These are phyloP conservation scores for Cryptotermes secundus DNA, from an alignment of 1,140 invertebrate species.

Conservation along the genomic window DNA sequence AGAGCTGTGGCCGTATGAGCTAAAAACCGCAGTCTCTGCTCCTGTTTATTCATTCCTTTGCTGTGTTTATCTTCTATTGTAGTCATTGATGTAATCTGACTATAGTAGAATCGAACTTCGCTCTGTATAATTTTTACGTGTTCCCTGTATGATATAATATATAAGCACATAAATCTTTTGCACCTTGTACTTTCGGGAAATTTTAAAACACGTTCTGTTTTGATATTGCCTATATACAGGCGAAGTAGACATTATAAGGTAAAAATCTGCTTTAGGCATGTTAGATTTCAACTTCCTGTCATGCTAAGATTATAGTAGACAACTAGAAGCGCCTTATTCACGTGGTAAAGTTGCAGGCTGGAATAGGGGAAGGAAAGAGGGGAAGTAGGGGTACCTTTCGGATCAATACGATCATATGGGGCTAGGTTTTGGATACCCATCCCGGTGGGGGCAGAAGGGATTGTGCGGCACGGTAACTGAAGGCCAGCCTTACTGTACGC, in stretches of 20 bases:
- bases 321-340: background rate
- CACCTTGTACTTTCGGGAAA: background rate
- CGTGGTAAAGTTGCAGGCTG: background rate
- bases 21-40: background rate
- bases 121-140: background rate
- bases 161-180: background rate
- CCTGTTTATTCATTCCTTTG: background rate
- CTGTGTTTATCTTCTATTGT: background rate
- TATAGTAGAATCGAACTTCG: background rate
- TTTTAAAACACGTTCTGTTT: background rate
- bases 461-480: background rate
- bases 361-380: background rate
- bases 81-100: background rate
- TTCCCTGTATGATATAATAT: background rate
- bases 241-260: background rate
- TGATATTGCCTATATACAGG: background rate
- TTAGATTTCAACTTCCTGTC: background rate
- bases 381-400: background rate
- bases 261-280: background rate
- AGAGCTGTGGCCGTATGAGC: too few relatives aligned
- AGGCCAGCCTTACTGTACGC: background rate
- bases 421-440: constrained; percentile 1
- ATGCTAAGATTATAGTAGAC: background rate
- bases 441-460: background rate
- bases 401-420: constrained; percentile 8